phyloP scores from a whole-genome alignment of 2,113 vertebrate species.

The Dasyurus viverrinus region DNA sequence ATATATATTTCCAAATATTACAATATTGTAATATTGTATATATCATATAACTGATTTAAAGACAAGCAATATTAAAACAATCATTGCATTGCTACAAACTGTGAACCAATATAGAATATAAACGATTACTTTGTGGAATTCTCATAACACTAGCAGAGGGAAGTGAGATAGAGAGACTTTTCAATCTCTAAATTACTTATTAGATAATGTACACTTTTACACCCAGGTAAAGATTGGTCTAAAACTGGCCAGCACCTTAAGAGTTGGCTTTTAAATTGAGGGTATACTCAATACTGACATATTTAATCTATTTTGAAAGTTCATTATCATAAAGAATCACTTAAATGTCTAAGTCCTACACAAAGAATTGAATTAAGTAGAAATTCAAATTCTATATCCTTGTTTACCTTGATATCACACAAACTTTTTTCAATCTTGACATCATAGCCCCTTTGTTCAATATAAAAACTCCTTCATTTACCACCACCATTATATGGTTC shows the following conservation, averaged over 20 bases:
- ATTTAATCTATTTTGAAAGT: slow-evolving; percentile 10
- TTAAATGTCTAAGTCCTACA: slow-evolving; percentile 36
- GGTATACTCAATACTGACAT: background rate
- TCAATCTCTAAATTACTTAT: background rate
- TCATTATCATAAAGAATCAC: background rate
- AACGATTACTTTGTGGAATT: no score
- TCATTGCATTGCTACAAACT: background rate
- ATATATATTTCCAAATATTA: background rate
- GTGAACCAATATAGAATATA: background rate
- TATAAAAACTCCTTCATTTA: slow-evolving; percentile 43
- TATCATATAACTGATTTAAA: slow-evolving; percentile 6
- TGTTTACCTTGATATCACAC: slow-evolving; percentile 6
- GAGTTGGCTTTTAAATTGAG: slow-evolving; percentile 13
- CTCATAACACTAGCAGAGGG: background rate
- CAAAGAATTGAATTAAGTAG: slow-evolving; percentile 32
- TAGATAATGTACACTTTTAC: background rate
- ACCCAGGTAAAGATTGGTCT: background rate
- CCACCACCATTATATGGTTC: slow-evolving; percentile 21
- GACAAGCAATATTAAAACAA: slow-evolving; percentile 41
- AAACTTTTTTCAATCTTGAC: slow-evolving; percentile 2
- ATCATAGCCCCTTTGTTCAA: background rate
- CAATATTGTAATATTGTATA: background rate
- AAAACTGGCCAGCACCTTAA: background rate
- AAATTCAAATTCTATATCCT: background rate
- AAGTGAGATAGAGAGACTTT: background rate